Conservation (phyloP, 2,113 vertebrate species). For the Psilopsiagon aurifrons region DNA sequence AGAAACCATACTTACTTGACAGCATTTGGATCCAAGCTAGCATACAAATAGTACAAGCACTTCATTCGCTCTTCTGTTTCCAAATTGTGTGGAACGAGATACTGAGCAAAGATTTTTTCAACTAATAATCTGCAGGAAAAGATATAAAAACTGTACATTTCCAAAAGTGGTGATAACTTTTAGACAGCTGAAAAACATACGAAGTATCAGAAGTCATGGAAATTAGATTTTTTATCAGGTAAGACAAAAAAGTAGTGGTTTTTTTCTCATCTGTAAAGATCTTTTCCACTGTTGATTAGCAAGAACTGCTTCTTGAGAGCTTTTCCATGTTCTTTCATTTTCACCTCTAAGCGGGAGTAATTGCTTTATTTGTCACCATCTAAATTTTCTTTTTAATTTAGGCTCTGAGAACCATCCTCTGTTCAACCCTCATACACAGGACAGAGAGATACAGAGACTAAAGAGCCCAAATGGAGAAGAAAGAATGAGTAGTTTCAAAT, state of each 20-base stretch:
- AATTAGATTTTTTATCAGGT: not conserved
- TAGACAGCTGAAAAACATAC: not conserved
- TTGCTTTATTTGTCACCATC: not conserved
- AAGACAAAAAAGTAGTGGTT: not conserved
- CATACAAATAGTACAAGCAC: slow-evolving; percentile 98
- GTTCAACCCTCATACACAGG: not conserved
- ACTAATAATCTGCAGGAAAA: slow-evolving; percentile 86
- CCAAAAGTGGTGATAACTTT: not conserved
- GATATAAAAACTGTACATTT: not conserved
- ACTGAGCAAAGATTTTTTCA: slow-evolving; percentile 99
- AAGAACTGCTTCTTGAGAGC: not conserved
- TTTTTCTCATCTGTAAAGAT: not conserved
- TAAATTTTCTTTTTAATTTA: not conserved
- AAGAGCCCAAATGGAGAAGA: not conserved
- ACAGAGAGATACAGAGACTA: not conserved
- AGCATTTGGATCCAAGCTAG: slow-evolving; percentile 97
- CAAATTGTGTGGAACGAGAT: slow-evolving; percentile 96
- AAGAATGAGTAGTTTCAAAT: not conserved
- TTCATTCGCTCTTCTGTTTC: slow-evolving; percentile 99
- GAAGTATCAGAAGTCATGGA: not conserved
- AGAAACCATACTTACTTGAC: slow-evolving; percentile 89
- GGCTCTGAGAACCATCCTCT: not conserved
- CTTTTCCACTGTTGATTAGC: not conserved
- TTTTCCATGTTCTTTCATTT: not conserved
- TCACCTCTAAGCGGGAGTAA: not conserved